These are phyloP conservation scores for Lampropteryx suffumata DNA, from an alignment of 2,888 invertebrate genomes.

Conservation along the genomic window DNA sequence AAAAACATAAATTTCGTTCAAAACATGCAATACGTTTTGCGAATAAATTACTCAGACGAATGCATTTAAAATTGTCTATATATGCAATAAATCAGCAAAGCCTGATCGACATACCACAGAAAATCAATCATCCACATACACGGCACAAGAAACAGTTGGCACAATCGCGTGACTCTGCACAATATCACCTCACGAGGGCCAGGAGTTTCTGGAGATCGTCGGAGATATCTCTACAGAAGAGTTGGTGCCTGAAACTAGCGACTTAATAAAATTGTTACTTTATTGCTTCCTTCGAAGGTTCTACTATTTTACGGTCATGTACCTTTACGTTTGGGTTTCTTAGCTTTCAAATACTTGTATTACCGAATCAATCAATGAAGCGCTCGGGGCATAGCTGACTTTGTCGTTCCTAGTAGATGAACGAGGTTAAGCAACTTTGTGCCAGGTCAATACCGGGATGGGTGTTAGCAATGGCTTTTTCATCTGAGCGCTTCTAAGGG, in stretches of 20 bases:
- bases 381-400: no score
- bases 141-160: conserved; percentile 17
- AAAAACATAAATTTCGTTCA: not conserved
- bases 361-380: no score
- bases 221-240: conserved; percentile 67
- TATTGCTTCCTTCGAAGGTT: conserved; percentile 9
- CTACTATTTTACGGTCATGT: conserved; percentile 3
- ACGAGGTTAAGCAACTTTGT: no score
- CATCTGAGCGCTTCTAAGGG: no score
- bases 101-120: conserved; percentile 12
- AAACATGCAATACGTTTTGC: conserved; percentile 1
- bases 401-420: no score
- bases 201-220: conserved; percentile 52
- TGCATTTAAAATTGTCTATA: conserved; percentile 7
- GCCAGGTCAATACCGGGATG: no score
- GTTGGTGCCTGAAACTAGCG: conserved; percentile 16
- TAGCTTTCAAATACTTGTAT: no score
- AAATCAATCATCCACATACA: conserved; percentile 31
- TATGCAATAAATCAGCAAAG: conserved; percentile 16
- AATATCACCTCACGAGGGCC: conserved; percentile 48
- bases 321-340: not conserved
- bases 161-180: conserved; percentile 55
- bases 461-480: no score
- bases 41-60: conserved; percentile 1
- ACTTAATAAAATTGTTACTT: conserved; percentile 10